These are phyloP conservation scores for Coptodon bakossiorum DNA, from an alignment of 2,113 vertebrate species.

Conservation along the genomic window DNA sequence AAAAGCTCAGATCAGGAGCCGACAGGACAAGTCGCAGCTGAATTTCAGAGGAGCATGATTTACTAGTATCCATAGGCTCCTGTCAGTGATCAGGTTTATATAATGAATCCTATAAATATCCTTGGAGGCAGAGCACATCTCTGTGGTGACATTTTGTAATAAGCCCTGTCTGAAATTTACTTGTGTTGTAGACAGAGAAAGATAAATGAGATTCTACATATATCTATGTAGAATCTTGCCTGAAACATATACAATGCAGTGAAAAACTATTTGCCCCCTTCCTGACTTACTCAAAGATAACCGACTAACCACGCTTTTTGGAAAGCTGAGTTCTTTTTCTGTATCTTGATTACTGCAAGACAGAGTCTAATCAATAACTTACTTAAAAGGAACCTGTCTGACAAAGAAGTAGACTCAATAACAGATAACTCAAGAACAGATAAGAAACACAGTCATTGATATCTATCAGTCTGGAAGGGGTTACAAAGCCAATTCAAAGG, in stretches of 20 bases:
- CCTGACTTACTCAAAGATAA: background rate
- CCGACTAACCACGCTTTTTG: background rate
- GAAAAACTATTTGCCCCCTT: background rate
- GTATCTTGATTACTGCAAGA: background rate
- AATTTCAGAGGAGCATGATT: constrained; percentile 13
- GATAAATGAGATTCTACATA: background rate
- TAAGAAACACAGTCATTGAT: background rate
- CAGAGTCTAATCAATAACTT: background rate
- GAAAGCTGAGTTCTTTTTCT: background rate
- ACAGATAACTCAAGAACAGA: background rate
- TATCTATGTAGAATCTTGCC: background rate
- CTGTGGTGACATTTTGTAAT: constrained; percentile 38
- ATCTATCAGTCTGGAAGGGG: background rate
- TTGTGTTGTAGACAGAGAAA: background rate
- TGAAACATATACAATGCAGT: background rate
- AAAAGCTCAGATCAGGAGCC: background rate
- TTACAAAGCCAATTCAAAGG: background rate
- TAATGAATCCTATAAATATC: constrained; percentile 55
- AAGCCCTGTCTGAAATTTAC: constrained; percentile 7
- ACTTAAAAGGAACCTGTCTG: background rate
- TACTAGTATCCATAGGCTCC: constrained; percentile 24
- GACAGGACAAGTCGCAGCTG: constrained; percentile 16
- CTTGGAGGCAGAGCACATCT: constrained; percentile 12
- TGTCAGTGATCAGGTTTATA: constrained; percentile 43
- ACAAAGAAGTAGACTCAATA: background rate